Evolutionary conservation across 2,797 vertebrate genomes (phyloP).

Genomic region (Poeciliopsis infans): DNA sequence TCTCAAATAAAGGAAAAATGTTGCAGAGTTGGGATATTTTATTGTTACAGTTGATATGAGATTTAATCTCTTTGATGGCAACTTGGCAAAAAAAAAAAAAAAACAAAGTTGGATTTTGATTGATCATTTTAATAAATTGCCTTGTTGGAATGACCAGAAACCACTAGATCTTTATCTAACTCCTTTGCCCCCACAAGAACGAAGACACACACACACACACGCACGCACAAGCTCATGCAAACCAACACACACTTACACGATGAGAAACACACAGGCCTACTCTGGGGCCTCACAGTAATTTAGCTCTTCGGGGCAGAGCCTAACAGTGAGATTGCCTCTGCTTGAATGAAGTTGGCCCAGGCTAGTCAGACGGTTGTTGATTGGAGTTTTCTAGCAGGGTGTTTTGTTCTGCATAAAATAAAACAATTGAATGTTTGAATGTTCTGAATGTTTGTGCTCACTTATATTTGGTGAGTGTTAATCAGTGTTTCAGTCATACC

Average conservation of each 20-base stretch:
- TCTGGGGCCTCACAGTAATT: slow-evolving; percentile 73
- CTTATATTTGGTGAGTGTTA: slow-evolving; percentile 1
- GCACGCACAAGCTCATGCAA: slow-evolving; percentile 4
- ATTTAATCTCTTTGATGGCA: slow-evolving; percentile 55
- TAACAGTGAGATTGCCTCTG: slow-evolving; percentile 71
- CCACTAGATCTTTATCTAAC: slow-evolving; percentile 42
- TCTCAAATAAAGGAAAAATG: slow-evolving; percentile 36
- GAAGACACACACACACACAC: not conserved
- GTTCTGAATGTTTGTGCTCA: not conserved
- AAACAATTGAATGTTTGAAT: slow-evolving; percentile 13
- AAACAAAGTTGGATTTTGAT: slow-evolving; percentile 41
- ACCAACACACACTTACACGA: slow-evolving; percentile 30
- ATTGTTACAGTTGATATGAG: slow-evolving; percentile 45
- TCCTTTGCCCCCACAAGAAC: slow-evolving; percentile 19
- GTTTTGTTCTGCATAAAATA: slow-evolving; percentile 68
- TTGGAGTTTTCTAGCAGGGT: slow-evolving; percentile 71
- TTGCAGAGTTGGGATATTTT: slow-evolving; percentile 46
- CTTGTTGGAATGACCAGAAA: slow-evolving; percentile 49
- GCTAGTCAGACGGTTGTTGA: slow-evolving; percentile 49
- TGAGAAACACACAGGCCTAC: slow-evolving; percentile 55
- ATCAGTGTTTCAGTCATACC: slow-evolving; percentile 58
- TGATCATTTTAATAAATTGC: slow-evolving; percentile 50
- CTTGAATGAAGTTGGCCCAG: slow-evolving; percentile 62
- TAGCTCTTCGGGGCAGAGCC: slow-evolving; percentile 57
- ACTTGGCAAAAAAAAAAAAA: slow-evolving; percentile 9